Evolutionary conservation across 2,113 vertebrate genomes (phyloP).

Genomic region (Pitta sordida): DNA sequence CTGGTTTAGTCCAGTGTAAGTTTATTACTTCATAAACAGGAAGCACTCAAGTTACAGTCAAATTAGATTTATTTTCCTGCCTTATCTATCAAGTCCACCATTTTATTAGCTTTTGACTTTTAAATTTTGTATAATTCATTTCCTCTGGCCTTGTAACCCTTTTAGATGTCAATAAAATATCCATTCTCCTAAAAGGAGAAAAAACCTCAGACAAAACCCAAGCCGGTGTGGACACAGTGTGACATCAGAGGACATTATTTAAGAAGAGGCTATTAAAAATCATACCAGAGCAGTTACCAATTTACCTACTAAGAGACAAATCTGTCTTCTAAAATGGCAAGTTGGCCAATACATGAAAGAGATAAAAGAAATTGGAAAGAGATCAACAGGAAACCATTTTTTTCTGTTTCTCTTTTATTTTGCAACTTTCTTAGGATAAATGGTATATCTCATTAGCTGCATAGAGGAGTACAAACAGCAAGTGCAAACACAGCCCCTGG

Average conservation of each 20-base stretch:
- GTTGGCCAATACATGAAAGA: not conserved
- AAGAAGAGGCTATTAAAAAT: not conserved
- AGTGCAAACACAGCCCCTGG: conserved; percentile 26
- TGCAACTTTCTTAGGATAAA: not conserved
- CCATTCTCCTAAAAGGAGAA: not conserved
- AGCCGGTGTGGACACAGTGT: not conserved
- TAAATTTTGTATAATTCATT: conserved; percentile 7
- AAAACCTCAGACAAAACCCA: not conserved
- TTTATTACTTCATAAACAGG: conserved; percentile 43
- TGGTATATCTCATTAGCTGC: conserved; percentile 1
- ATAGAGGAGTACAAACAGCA: not conserved
- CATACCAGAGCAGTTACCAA: not conserved
- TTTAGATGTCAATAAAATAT: conserved; percentile 14
- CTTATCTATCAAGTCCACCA: conserved; percentile 5
- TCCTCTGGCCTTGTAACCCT: conserved; percentile 3
- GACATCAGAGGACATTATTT: not conserved
- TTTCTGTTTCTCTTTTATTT: not conserved
- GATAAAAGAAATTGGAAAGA: not conserved
- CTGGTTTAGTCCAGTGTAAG: not conserved
- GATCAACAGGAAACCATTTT: not conserved
- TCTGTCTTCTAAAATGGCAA: not conserved
- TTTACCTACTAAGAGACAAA: not conserved
- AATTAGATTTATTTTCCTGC: conserved; percentile 48
- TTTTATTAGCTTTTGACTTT: conserved; percentile 41
- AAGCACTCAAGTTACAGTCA: conserved; percentile 35